Evolutionary conservation across 2,113 vertebrate species (phyloP), one percentile per base, ranked within the genome.

Genomic region (Phalacrocorax carbo): DNA sequence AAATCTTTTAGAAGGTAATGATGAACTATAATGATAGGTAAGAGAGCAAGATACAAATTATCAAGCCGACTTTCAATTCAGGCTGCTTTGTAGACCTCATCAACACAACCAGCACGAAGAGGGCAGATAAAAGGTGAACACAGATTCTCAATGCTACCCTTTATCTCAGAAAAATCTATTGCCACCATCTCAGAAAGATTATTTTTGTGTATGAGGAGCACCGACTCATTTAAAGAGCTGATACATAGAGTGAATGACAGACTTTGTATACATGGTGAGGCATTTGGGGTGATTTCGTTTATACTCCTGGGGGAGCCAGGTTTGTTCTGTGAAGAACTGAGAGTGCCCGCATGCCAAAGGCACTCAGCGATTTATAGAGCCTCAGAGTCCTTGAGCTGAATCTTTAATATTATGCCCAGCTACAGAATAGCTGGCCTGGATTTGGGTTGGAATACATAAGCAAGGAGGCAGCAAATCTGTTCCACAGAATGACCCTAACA

Each of bases 1-100:
- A 96, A 93, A 89, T 89, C 86, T 92, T 91, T 87, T 44, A 82
- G 77, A 89, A 94, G 78, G 65, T 93, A 97, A 96, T 93, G 88
- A 92, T 91, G 81, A 66, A 82, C 79, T 69, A 42, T 84, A 92
- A 93, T 93, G 92, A 90, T 85, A 96, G 85, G 79, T 94, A 95
- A 92, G 91, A 94, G 62, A 96, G 55, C 34, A 93, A 95, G 92
- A 88, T 82, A 81, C 65, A 84, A 94, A 96, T 91, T 94, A 92
- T 95, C 82, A 96, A 84, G 81, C n/a, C 2, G 2, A 75, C 51
- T 95, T 96, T 94, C 88, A 81, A 49, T 90, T 86, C 72, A 75
- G 38, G 4, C 48, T 86, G 81, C 78, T 93, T 83, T 83, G 48
- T 90, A 85, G 92, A 85, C 78, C 91, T 94, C 94, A 96, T 87